These are phyloP conservation scores for Stratiomys singularior DNA, from an alignment of 2,888 invertebrate genomes.

Conservation along the genomic window DNA sequence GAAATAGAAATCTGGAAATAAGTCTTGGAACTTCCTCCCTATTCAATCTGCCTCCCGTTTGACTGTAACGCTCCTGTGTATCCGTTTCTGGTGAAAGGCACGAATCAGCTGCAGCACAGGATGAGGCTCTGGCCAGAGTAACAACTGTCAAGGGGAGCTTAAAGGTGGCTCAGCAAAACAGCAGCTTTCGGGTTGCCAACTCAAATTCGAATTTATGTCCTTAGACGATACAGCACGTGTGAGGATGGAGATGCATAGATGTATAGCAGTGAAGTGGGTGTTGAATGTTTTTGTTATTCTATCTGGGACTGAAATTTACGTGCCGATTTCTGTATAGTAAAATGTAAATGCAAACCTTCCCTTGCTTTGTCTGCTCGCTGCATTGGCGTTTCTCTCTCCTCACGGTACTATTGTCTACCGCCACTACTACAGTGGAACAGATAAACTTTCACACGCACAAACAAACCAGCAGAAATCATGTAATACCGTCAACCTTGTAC, in stretches of 20 bases:
- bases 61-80: constrained; percentile 19
- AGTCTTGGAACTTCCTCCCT: background rate
- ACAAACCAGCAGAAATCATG: background rate
- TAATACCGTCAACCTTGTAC: background rate
- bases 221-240: background rate
- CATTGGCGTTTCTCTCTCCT: constrained; percentile 18
- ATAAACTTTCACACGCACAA: background rate
- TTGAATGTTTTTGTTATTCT: constrained; percentile 2
- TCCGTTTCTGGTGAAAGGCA: constrained; percentile 15
- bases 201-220: constrained; percentile 35
- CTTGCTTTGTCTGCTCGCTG: constrained; percentile 25
- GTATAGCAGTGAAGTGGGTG: too few relatives aligned
- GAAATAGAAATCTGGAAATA: constrained; percentile 32
- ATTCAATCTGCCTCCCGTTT: background rate
- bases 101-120: constrained; percentile 28
- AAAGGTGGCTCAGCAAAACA: constrained; percentile 45
- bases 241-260: too few relatives aligned
- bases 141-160: constrained; percentile 51
- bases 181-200: constrained; percentile 49
- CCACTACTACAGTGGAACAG: background rate
- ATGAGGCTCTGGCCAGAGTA: constrained; percentile 15
- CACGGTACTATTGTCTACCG: too few relatives aligned
- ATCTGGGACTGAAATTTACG: background rate
- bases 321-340: background rate
- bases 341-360: background rate